Conservation (phyloP, 92 coral and sea anemone genomes). For the Paramuricea clavata region DNA sequence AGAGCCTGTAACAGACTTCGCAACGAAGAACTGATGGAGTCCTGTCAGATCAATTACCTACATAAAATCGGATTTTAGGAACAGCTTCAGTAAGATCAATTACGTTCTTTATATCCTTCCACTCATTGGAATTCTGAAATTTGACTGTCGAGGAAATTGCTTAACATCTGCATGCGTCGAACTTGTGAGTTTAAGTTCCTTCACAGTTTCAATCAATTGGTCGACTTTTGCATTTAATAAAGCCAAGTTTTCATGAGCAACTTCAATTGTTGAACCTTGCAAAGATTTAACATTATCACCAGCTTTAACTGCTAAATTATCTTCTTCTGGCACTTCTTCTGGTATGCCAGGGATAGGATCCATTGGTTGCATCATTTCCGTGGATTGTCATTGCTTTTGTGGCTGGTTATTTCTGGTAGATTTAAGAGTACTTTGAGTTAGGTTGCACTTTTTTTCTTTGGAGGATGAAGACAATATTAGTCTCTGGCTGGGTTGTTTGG, state of each 20-base stretch:
- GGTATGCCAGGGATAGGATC: too few species aligned
- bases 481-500: too few species aligned
- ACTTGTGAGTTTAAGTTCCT: not conserved
- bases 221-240: conserved; percentile 8
- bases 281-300: not conserved
- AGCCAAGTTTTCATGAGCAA: too few species aligned
- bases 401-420: too few species aligned
- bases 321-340: too few species aligned
- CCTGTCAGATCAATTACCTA: not conserved
- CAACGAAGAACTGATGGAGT: conserved; percentile 14
- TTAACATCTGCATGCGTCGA: not conserved
- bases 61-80: not conserved
- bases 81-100: not conserved
- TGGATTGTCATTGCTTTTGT: too few species aligned
- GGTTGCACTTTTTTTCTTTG: too few species aligned
- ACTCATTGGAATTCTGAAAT: not conserved
- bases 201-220: not conserved
- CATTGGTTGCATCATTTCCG: too few species aligned
- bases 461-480: too few species aligned
- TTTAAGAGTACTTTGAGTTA: too few species aligned
- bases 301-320: not conserved
- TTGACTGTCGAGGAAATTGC: not conserved
- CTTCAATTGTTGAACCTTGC: not conserved
- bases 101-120: conserved; percentile 20
- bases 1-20: conserved; percentile 21